Evolutionary conservation across 2,113 vertebrate genomes (phyloP).

Genomic region (Pomatostomus ruficeps): DNA sequence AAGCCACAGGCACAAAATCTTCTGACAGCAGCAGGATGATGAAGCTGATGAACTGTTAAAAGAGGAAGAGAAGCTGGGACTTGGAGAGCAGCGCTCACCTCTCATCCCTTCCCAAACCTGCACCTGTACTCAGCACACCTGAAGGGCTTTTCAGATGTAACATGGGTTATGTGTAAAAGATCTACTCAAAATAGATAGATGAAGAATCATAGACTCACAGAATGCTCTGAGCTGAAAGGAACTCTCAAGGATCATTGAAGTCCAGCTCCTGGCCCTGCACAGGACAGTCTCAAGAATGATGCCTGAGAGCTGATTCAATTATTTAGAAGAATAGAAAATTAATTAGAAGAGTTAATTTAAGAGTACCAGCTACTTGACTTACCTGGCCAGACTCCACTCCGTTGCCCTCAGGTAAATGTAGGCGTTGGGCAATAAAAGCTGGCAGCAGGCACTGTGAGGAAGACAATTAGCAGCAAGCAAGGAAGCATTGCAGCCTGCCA

Average conservation of each 20-base stretch:
- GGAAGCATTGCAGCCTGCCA: conserved; percentile 43
- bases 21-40: background rate
- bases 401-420: background rate
- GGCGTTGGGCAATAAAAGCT: background rate
- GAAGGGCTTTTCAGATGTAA: background rate
- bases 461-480: conserved; percentile 34
- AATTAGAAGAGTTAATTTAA: background rate
- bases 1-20: background rate
- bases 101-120: background rate
- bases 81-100: background rate
- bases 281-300: background rate
- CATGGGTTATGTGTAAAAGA: background rate
- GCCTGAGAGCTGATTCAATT: background rate
- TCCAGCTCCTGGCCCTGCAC: background rate
- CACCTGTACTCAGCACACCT: rapidly evolving
- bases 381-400: background rate
- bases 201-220: background rate
- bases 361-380: background rate
- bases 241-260: background rate
- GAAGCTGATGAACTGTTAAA: background rate
- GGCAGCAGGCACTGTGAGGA: background rate
- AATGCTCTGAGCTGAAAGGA: background rate
- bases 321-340: background rate
- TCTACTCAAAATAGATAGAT: background rate
- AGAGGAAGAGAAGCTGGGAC: background rate